A percentile compares a stretch with the other conserved stretches of the same genome.
Conservation (phyloP, 2,888 invertebrate genomes). For the Pseudolycoriella hygida region DNA sequence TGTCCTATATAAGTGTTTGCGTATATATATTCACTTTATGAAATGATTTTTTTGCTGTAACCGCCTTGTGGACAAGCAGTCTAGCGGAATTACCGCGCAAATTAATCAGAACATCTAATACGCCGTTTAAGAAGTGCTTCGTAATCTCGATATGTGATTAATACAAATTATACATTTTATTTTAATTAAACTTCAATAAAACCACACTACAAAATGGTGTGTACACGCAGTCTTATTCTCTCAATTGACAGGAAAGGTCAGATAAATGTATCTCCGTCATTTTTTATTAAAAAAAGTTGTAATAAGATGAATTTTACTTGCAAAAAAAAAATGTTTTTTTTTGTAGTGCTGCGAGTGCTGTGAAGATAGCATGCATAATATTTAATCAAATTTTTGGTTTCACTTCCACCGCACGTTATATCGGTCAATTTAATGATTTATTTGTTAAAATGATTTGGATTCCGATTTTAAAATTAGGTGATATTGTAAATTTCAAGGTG, state of each 20-base stretch:
- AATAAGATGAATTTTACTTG: too few species aligned
- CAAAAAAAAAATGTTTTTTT: too few species aligned
- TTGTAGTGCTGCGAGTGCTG: too few species aligned
- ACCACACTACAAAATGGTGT: neutral
- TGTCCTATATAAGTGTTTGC: too few species aligned
- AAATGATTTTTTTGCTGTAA: neutral
- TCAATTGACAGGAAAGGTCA: neutral
- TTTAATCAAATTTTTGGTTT: too few species aligned
- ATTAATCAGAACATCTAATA: neutral
- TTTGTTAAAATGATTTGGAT: neutral
- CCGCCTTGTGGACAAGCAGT: constrained; percentile 1
- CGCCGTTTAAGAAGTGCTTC: neutral
- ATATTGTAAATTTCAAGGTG: constrained; percentile 3
- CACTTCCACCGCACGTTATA: too few species aligned
- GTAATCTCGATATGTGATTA: neutral
- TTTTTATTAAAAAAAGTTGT: too few species aligned
- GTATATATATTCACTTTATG: too few species aligned
- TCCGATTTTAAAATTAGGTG: constrained; percentile 2
- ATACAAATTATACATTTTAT: neutral
- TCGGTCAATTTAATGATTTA: too few species aligned
- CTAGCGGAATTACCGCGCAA: neutral
- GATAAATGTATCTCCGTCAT: neutral
- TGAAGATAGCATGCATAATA: too few species aligned
- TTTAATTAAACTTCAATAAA: too few species aligned
- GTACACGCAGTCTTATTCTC: neutral